Evolutionary conservation across 2,113 vertebrate genomes (phyloP).

Genomic region (Lamprotornis superbus): DNA sequence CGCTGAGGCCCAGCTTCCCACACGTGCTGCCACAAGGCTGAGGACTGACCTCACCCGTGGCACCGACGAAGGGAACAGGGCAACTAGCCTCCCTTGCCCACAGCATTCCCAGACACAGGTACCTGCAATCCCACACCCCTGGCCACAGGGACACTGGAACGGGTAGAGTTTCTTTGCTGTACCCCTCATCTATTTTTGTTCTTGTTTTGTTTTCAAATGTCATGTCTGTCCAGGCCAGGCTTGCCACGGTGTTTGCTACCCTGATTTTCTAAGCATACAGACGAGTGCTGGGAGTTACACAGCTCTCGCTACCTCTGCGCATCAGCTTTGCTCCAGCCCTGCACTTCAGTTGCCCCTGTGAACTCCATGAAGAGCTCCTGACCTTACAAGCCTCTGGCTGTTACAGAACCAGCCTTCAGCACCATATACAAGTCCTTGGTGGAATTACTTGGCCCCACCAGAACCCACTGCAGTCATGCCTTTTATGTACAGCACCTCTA

Average conservation of each 20-base stretch:
- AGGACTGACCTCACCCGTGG: neutral
- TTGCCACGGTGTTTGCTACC: neutral
- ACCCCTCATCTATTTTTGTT: neutral
- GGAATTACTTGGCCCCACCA: neutral
- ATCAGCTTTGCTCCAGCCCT: neutral
- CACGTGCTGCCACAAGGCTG: neutral
- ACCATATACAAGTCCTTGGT: accelerated
- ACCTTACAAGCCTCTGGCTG: neutral
- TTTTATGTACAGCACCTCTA: neutral
- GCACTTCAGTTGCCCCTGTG: neutral
- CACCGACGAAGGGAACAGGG: accelerated
- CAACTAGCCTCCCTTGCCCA: neutral
- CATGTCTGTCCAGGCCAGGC: neutral
- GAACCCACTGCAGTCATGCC: neutral
- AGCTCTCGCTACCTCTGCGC: neutral
- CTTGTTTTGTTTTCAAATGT: neutral
- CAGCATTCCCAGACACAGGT: accelerated
- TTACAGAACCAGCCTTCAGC: neutral
- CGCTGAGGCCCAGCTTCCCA: neutral
- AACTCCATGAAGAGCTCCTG: neutral
- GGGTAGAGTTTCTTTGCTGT: neutral
- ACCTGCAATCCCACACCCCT: neutral
- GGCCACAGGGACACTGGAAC: accelerated
- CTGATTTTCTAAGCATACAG: neutral
- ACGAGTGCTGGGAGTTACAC: neutral